Evolutionary conservation across 2,113 vertebrate genomes (phyloP).

Genomic region (Tachysurus vachellii): DNA sequence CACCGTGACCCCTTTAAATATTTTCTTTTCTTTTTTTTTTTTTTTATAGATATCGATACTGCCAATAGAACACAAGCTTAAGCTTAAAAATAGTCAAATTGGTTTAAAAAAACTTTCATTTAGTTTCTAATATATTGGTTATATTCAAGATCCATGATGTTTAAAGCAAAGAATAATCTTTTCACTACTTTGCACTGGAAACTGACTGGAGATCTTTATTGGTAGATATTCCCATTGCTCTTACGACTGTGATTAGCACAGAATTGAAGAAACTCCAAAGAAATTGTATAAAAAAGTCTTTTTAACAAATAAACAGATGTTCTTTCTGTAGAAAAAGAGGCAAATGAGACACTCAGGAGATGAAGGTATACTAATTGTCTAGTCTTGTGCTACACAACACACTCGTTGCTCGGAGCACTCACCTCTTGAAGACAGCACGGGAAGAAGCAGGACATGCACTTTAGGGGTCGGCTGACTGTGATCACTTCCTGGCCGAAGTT

Average conservation of each 20-base stretch:
- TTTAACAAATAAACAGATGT: neutral
- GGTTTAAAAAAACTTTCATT: too few species aligned
- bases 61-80: too few species aligned
- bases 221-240: neutral
- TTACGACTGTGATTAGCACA: neutral
- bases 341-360: neutral
- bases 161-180: too few species aligned
- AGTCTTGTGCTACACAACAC: neutral
- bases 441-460: conserved; percentile 79
- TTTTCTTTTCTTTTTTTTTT: too few species aligned
- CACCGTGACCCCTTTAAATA: too few species aligned
- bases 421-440: conserved; percentile 94
- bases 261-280: neutral
- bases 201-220: neutral
- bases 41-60: too few species aligned
- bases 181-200: neutral
- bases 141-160: too few species aligned
- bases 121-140: too few species aligned
- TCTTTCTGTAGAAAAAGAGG: neutral
- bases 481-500: conserved; percentile 84
- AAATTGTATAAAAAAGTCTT: neutral
- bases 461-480: conserved; percentile 76
- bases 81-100: too few species aligned
- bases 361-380: neutral
- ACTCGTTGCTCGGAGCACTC: neutral